Base-by-base conservation (phyloP, 2,113 vertebrate genomes). In the Siphamia tubifer region DNA sequence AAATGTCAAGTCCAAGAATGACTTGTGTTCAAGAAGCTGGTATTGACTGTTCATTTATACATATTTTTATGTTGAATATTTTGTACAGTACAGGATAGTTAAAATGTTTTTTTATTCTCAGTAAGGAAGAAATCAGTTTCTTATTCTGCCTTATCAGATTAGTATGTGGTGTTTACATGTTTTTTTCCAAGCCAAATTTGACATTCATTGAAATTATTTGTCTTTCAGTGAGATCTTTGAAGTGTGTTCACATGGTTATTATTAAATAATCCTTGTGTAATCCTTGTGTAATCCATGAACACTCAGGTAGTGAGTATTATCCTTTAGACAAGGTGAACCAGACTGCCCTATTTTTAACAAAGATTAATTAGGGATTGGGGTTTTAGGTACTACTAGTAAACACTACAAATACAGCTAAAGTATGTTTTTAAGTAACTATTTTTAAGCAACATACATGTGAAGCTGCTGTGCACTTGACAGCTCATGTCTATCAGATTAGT, bases 291-390 rank as follows among this genome's bases (percentile, higher is more conserved):
- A 87, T 87, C 81, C 77, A 66, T 82, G 25, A 67, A 74, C 54
- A 52, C 31, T 63, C 20, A 32, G 13, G 31, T 70, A 72, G 63
- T 60, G 55, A 4, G 69, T 78, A 44, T 84, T 75, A 78, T 55
- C 72, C 67, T 34, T 23, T n/a, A 68, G 82, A 82, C 84, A 77
- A 77, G 83, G 78, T 81, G 49, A 87, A 71, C 72, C 71, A 55
- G 72, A 56, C 62, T 62, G 79, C 38, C 80, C 87, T 91, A 90
- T 91, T 86, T 86, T 85, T 89, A 86, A 81, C 87, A 21, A 68
- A 86, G 85, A 92, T 90, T 92, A 90, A 87, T 86, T 71, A 44
- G 68, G 89, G 89, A 89, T 91, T 91, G 70, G 60, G 87, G 85
- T 75, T 88, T 88, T 80, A 87, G 47, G 34, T 8, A 0, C 68